phyloP scores from a whole-genome alignment of 2,888 invertebrate genomes.

The Ctenicera cuprea region DNA sequence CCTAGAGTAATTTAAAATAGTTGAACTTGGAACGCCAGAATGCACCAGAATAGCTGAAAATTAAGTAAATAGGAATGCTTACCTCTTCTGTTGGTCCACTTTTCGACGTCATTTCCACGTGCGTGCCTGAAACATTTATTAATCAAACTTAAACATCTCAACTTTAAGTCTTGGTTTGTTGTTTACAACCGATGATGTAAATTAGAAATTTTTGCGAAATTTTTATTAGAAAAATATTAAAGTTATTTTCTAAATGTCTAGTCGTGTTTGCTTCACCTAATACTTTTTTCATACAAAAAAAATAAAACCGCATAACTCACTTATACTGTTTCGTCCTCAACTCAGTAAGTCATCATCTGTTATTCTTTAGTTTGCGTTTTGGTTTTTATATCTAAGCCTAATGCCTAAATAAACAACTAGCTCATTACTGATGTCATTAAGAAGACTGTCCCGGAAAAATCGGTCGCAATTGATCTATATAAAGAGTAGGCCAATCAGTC shows the following conservation, averaged over 20 bases:
- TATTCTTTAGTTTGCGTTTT: too few relatives aligned
- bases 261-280: too few relatives aligned
- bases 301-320: neutral
- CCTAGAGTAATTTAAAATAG: slow-evolving; percentile 32
- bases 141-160: too few relatives aligned
- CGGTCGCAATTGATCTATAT: slow-evolving; percentile 70
- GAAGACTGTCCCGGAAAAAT: slow-evolving; percentile 49
- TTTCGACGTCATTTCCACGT: slow-evolving; percentile 33
- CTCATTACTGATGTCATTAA: slow-evolving; percentile 41
- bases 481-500: slow-evolving; percentile 73
- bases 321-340: neutral
- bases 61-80: slow-evolving; percentile 36
- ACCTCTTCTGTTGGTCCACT: slow-evolving; percentile 37
- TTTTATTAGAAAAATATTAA: neutral
- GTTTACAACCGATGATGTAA: too few relatives aligned
- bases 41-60: slow-evolving; percentile 27
- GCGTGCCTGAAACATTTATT: slow-evolving; percentile 29
- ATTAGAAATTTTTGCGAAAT: too few relatives aligned
- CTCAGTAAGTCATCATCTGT: neutral
- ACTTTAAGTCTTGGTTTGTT: too few relatives aligned
- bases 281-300: too few relatives aligned
- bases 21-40: slow-evolving; percentile 38
- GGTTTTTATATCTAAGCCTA: too few relatives aligned
- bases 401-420: too few relatives aligned
- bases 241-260: too few relatives aligned